phyloP scores from a whole-genome alignment of 2,888 invertebrate genomes.

The Cephus pygmeus region DNA sequence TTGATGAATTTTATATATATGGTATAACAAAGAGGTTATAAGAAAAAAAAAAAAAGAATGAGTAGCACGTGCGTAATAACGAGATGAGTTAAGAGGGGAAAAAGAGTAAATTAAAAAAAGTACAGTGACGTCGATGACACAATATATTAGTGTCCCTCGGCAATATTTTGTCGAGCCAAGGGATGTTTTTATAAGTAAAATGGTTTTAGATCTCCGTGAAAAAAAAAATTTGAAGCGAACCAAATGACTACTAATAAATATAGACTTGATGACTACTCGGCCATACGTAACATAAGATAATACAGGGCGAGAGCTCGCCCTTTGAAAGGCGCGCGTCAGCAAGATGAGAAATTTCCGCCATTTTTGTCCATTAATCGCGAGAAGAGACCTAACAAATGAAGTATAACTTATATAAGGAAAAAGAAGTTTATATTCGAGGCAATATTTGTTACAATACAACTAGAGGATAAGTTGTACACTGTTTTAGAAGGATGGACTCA shows the following conservation, averaged over 20 bases:
- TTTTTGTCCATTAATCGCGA: constrained; percentile 47
- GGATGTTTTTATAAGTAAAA: constrained; percentile 60
- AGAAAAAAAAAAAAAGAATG: constrained; percentile 14
- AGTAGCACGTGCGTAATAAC: constrained; percentile 11
- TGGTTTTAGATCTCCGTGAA: constrained; percentile 58
- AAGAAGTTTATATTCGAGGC: constrained; percentile 62
- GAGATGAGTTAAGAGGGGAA: not conserved
- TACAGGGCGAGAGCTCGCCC: constrained; percentile 23
- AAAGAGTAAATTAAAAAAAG: constrained; percentile 36
- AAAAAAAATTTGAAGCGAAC: constrained; percentile 49
- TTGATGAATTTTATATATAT: constrained; percentile 58
- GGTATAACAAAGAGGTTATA: constrained; percentile 25
- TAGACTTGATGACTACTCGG: constrained; percentile 52
- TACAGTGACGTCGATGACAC: constrained; percentile 41
- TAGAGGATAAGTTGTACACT: constrained; percentile 54
- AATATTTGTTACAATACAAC: constrained; percentile 64
- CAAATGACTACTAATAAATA: constrained; percentile 48
- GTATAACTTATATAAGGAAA: constrained; percentile 38
- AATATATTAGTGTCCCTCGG: constrained; percentile 59
- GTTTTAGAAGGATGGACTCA: constrained; percentile 25
- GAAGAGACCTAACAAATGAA: constrained; percentile 28
- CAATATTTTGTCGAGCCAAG: constrained; percentile 63
- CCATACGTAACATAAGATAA: constrained; percentile 54
- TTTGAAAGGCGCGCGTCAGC: constrained; percentile 35
- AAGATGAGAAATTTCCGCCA: constrained; percentile 36